phyloP scores from a whole-genome alignment of 2,888 invertebrate genomes.

The Argyresthia albistria region DNA sequence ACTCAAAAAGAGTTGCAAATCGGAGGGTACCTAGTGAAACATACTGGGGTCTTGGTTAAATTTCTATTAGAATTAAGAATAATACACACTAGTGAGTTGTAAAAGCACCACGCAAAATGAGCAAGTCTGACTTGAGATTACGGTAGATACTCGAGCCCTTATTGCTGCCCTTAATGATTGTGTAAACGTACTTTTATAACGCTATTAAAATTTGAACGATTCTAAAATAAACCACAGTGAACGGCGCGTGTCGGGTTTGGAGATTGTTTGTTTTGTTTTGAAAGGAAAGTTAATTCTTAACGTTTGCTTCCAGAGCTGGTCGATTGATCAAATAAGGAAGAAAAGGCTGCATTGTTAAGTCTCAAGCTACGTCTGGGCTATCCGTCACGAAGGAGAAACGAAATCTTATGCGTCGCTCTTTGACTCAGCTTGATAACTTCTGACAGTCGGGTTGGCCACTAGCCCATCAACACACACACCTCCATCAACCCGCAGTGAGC shows the following conservation, averaged over 20 bases:
- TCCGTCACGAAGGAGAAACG: no score
- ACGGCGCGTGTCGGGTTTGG: conserved; percentile 34
- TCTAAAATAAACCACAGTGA: conserved; percentile 55
- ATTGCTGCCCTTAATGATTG: conserved; percentile 64
- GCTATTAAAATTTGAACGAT: conserved; percentile 67
- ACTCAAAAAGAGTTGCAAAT: conserved; percentile 18
- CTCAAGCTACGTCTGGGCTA: no score
- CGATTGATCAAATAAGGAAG: no score
- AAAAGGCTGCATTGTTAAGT: no score
- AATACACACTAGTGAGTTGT: conserved; percentile 56
- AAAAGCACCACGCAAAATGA: conserved; percentile 69
- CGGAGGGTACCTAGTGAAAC: conserved; percentile 7
- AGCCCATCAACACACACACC: no score
- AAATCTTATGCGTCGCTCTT: no score
- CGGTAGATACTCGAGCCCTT: conserved; percentile 22
- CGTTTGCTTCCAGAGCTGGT: no score
- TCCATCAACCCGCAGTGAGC: no score
- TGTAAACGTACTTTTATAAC: conserved; percentile 66
- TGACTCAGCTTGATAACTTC: no score
- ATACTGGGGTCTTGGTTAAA: conserved; percentile 22
- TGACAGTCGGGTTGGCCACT: no score
- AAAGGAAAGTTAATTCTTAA: not conserved
- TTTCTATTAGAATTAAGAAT: conserved; percentile 58
- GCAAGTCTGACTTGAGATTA: conserved; percentile 48
- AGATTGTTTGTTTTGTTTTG: not conserved